Conservation (phyloP, 2,888 invertebrate species). For the Eupithecia tripunctaria region DNA sequence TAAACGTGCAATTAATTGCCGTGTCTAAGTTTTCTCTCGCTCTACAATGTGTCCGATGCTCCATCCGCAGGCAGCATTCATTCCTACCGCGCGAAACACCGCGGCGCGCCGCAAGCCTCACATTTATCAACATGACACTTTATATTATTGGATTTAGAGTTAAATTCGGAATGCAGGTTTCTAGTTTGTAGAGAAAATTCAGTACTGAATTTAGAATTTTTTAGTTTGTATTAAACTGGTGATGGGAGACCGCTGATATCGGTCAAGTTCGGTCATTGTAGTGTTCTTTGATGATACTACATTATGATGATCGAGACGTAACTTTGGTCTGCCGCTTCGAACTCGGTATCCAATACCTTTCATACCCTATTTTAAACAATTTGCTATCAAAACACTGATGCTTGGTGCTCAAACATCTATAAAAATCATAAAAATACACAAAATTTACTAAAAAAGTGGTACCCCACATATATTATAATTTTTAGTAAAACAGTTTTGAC, state of each 20-base stretch:
- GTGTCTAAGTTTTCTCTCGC: neutral
- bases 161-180: neutral
- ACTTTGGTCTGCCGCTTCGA: too few relatives aligned
- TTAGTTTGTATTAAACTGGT: neutral
- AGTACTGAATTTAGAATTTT: neutral
- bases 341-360: too few relatives aligned
- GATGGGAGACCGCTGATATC: neutral
- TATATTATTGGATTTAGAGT: conserved; percentile 7
- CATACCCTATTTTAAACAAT: too few relatives aligned
- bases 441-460: too few relatives aligned
- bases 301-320: too few relatives aligned
- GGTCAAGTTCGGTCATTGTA: too few relatives aligned
- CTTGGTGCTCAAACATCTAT: neutral
- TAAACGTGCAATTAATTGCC: neutral
- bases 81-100: conserved; percentile 27
- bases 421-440: too few relatives aligned
- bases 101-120: neutral
- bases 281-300: too few relatives aligned
- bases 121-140: conserved; percentile 32
- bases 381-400: neutral
- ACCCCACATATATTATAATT: too few relatives aligned
- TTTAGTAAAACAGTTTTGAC: too few relatives aligned
- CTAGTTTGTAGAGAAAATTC: neutral
- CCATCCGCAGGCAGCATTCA: conserved; percentile 20
- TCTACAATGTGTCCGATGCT: conserved; percentile 18